Conservation (phyloP, 2,888 invertebrate species). For the Agriotes lineatus region DNA sequence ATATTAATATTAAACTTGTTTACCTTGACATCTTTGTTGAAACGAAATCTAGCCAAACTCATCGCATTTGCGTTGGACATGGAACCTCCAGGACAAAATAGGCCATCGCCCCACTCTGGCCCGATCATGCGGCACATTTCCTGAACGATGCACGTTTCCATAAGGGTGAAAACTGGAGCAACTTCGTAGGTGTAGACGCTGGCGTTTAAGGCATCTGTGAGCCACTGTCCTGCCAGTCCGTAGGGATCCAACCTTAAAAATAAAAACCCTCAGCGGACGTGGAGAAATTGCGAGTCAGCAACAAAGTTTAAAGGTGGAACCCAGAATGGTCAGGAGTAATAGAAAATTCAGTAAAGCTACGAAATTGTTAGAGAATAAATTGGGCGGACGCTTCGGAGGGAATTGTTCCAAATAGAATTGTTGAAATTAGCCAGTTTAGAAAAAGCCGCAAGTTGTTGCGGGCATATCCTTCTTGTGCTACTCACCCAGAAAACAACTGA, state of each 20-base stretch:
- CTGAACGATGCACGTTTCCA: constrained; percentile 67
- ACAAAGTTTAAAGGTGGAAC: too few species aligned
- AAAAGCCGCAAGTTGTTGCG: too few species aligned
- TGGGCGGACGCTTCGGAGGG: too few species aligned
- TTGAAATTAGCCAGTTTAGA: too few species aligned
- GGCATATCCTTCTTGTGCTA: too few species aligned
- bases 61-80: constrained; percentile 71
- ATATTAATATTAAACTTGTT: too few species aligned
- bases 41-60: constrained; percentile 68
- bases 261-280: neutral
- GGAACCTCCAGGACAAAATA: constrained; percentile 72
- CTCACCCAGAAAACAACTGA: constrained; percentile 71
- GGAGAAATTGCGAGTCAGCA: too few species aligned
- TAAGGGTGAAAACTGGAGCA: constrained; percentile 69
- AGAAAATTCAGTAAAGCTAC: too few species aligned
- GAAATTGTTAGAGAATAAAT: too few species aligned
- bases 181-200: constrained; percentile 72
- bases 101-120: constrained; percentile 66
- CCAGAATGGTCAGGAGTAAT: too few species aligned
- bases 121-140: constrained; percentile 68
- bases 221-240: constrained; percentile 68
- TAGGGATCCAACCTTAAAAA: constrained; percentile 67
- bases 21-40: constrained; percentile 67
- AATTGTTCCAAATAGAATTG: too few species aligned
- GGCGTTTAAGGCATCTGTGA: constrained; percentile 68